Evolutionary conservation across 2,113 vertebrate species (phyloP).

Genomic region (Trogon surrucura): DNA sequence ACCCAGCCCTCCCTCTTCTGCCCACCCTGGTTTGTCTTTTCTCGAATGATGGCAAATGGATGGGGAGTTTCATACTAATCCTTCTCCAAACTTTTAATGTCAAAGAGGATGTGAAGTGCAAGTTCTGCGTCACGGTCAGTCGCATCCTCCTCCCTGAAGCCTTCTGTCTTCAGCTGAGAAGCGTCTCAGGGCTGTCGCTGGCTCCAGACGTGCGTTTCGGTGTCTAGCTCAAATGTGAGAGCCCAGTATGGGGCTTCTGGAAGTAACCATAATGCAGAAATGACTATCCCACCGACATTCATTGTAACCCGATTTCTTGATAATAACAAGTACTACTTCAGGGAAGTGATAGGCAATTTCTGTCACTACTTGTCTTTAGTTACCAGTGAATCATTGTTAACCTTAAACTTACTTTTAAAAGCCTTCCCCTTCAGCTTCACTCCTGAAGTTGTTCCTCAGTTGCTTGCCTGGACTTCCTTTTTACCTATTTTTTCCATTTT

Average conservation of each 20-base stretch:
- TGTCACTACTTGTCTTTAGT: not conserved
- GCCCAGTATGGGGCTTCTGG: not conserved
- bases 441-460: not conserved
- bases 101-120: not conserved
- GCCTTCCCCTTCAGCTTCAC: not conserved
- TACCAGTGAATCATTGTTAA: not conserved
- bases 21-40: not conserved
- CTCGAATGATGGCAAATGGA: not conserved
- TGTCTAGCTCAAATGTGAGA: not conserved
- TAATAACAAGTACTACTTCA: not conserved
- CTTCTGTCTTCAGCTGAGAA: not conserved
- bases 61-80: not conserved
- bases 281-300: not conserved
- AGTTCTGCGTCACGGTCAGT: not conserved
- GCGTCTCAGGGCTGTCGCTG: not conserved
- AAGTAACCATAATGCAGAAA: not conserved
- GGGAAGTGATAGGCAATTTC: not conserved
- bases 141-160: not conserved
- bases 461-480: not conserved
- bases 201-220: not conserved
- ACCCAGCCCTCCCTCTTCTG: not conserved
- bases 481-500: not conserved
- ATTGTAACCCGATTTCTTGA: not conserved
- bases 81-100: not conserved
- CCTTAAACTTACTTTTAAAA: not conserved